Base-by-base conservation (phyloP, 53 echinoderm and acorn worm genomes). In the Crossaster papposus region DNA sequence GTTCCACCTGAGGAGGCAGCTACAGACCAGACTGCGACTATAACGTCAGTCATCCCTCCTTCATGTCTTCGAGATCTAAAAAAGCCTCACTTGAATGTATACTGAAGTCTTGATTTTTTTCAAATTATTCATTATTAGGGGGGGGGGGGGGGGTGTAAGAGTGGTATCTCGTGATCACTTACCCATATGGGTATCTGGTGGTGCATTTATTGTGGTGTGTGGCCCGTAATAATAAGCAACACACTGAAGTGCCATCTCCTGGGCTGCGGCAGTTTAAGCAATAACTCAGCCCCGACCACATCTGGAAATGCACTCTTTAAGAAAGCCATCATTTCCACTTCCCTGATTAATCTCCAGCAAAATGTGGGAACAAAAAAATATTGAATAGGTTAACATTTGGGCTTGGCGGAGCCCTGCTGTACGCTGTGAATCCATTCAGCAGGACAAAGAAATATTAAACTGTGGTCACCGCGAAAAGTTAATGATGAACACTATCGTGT, bases 251-350 rank as follows among this genome's bases (percentile, higher is more conserved):
- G 54, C 51, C 13, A 31, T 54, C 80, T 32, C 44, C 33, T 14
- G 62, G 33, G n/a, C n/a, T n/a, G 9, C 73, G 17, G 31, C 85
- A 72, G 85, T 85, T 85, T 85, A 85, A 85, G 87, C 87, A 87
- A 87, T 87, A 87, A 87, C 62, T 77, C 72, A 28, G 58, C 22
- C 63, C 36, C 36, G 55, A 29, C 63, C 55, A 87, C 87, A 87
- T 87, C 87, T 87, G 87, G 87, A 87, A 87, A 77, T 87, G 87
- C 35, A 26, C 23, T 76, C 75, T 87, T 76, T 87, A 87, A 87
- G 87, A 87, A 87, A 87, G 87, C 87, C 87, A 87, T 87, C 87
- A 87, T 87, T 87, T 87, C 87, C 87, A 87, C 68, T 87, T 63
- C 58, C 63, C 76, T 87, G 87, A 87, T 87, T 77, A 76, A 75